Evolutionary conservation across 2,888 invertebrate genomes (phyloP).

Genomic region (Tipula helvola): DNA sequence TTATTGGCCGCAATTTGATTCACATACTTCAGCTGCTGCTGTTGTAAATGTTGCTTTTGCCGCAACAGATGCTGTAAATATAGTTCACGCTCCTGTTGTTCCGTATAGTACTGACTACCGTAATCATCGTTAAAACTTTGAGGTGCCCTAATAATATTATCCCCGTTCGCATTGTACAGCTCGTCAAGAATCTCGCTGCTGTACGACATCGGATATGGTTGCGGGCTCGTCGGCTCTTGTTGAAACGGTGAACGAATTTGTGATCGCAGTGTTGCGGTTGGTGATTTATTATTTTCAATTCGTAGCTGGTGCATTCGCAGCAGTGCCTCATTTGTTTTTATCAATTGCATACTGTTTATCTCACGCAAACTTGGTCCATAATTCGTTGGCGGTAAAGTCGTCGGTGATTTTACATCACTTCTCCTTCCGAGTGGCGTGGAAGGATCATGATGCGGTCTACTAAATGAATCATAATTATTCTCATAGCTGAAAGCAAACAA

Average conservation of each 20-base stretch:
- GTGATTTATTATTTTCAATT: slow-evolving; percentile 35
- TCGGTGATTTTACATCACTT: slow-evolving; percentile 35
- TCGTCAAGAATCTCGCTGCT: slow-evolving; percentile 13
- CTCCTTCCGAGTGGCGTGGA: slow-evolving; percentile 37
- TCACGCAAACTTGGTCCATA: slow-evolving; percentile 40
- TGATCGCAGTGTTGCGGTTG: slow-evolving; percentile 33
- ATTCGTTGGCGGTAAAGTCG: slow-evolving; percentile 37
- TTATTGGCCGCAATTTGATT: slow-evolving; percentile 19
- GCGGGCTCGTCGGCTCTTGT: slow-evolving; percentile 23
- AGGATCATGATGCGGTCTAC: slow-evolving; percentile 37
- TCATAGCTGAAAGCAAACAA: slow-evolving; percentile 38
- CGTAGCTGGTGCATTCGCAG: slow-evolving; percentile 37
- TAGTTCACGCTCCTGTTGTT: slow-evolving; percentile 22
- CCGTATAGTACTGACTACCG: slow-evolving; percentile 7
- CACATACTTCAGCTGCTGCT: slow-evolving; percentile 20
- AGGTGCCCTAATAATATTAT: slow-evolving; percentile 25
- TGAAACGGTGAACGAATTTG: slow-evolving; percentile 41
- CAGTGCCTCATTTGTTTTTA: slow-evolving; percentile 27
- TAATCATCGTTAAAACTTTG: slow-evolving; percentile 17
- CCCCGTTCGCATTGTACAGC: slow-evolving; percentile 13
- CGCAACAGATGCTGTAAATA: slow-evolving; percentile 34
- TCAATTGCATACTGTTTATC: background rate
- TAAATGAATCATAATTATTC: slow-evolving; percentile 41
- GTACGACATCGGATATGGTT: slow-evolving; percentile 20
- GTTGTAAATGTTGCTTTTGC: slow-evolving; percentile 16